Base-by-base conservation (phyloP, 2,113 vertebrate genomes). In the Nymphicus hollandicus region DNA sequence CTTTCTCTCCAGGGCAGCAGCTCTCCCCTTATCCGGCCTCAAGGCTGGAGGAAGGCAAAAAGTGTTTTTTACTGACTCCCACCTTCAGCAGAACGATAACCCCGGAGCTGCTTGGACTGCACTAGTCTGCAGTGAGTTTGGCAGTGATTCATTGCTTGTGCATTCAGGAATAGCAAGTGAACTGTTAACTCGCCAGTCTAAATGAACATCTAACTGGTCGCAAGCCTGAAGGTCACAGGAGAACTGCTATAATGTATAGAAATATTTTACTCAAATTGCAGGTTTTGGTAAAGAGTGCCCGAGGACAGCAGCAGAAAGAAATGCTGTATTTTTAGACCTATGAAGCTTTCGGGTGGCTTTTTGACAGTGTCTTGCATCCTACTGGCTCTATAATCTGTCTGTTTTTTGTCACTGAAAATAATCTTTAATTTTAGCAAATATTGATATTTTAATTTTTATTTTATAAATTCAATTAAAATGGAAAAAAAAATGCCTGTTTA, bases 21-120 rank as follows among this genome's bases (percentile, higher is more conserved):
- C 56, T 78, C 66, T 89, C 81, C 93, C 77, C 49, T 53, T 68
- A 55, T 43, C 11, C 61, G 84, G 86, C 89, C 84, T 93, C 77
- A 86, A 41, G 43, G 18, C 70, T 55, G 29, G 71, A 56, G 25
- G 19, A 92, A 95, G 27, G 70, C 61, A 87, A 69, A 71, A 93
- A 64, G 27, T 68, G 5, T 17, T 63, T 81, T 91, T 44, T 81
- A 29, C 65, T 78, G 83, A 39, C 77, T 97, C 73, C 80, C 83
- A 95, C 83, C 86, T 95, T 85, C 80, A 74, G 60, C 82, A 78
- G 86, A 81, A 64, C 2, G 72, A 96, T 96, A 97, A 95, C 88
- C 72, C 86, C 35, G 61, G 80, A 92, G 80, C 64, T 65, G 72
- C 77, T 91, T 13, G 83, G 83, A 58, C 68, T 3, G 66, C 3